phyloP scores from a whole-genome alignment of 2,888 invertebrate species.

The Caenorhabditis sp. region DNA sequence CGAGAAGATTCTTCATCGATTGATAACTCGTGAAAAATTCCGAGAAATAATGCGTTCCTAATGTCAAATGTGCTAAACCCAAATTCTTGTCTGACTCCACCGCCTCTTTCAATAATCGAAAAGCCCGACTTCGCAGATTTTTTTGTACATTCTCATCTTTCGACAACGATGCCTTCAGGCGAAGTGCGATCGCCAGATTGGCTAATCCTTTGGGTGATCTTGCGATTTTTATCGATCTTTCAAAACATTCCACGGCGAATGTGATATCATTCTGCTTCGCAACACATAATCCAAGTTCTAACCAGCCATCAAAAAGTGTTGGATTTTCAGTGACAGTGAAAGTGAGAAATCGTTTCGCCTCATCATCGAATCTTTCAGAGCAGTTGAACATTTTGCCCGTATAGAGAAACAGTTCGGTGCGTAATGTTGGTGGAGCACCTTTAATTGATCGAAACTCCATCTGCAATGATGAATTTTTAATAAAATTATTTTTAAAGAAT shows the following conservation, averaged over 20 bases:
- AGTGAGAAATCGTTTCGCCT: slow-evolving; percentile 5
- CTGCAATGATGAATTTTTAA: background rate
- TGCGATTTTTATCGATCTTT: slow-evolving; percentile 7
- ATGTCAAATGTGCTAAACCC: slow-evolving; percentile 21
- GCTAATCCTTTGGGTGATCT: slow-evolving; percentile 15
- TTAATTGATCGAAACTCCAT: background rate
- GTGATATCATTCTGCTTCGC: slow-evolving; percentile 18
- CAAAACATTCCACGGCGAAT: slow-evolving; percentile 8
- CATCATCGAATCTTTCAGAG: slow-evolving; percentile 4
- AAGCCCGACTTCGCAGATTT: slow-evolving; percentile 21
- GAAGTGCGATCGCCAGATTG: slow-evolving; percentile 14
- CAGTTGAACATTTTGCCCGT: background rate
- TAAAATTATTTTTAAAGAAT: background rate
- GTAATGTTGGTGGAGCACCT: background rate
- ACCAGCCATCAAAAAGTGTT: slow-evolving; percentile 21
- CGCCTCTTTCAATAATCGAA: slow-evolving; percentile 26
- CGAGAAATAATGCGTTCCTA: slow-evolving; percentile 28
- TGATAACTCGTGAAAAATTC: slow-evolving; percentile 21
- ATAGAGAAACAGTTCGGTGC: background rate
- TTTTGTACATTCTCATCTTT: background rate
- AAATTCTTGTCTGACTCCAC: slow-evolving; percentile 8
- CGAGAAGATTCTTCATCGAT: slow-evolving; percentile 16
- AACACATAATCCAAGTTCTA: slow-evolving; percentile 26
- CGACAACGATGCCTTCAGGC: slow-evolving; percentile 10
- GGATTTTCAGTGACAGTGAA: slow-evolving; percentile 23